A percentile compares a stretch with the other conserved stretches of the same genome.
Conservation (phyloP, 2,888 invertebrate genomes). For the Uropetala carovei region DNA sequence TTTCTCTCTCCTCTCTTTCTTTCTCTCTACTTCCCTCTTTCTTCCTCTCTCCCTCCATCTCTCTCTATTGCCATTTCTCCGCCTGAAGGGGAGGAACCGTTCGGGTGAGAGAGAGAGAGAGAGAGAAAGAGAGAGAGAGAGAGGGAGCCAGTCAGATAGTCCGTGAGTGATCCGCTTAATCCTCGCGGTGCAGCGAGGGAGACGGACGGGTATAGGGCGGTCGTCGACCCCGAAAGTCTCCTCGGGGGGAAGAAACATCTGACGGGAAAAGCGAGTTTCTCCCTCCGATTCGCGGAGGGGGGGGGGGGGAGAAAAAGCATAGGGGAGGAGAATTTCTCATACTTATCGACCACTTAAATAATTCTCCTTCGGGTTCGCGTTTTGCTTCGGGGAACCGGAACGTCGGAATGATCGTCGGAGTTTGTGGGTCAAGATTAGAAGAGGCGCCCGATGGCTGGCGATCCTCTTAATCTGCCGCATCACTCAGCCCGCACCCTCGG, state of each 20-base stretch:
- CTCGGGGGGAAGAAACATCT: neutral
- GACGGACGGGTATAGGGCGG: too few relatives aligned
- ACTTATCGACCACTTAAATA: slow-evolving; percentile 39
- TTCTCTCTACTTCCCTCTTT: neutral
- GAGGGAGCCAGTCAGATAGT: too few relatives aligned
- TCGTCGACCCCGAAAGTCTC: neutral
- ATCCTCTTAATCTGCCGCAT: slow-evolving; percentile 15
- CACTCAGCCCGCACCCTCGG: neutral
- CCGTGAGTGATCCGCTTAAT: too few relatives aligned
- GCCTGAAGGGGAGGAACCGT: neutral
- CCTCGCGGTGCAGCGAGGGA: too few relatives aligned
- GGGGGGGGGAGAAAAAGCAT: too few relatives aligned
- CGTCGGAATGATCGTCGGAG: neutral
- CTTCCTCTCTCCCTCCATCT: neutral
- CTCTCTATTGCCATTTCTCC: neutral
- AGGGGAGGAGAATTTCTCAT: neutral
- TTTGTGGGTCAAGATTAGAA: slow-evolving; percentile 26
- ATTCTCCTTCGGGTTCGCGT: slow-evolving; percentile 4
- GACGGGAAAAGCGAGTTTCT: neutral
- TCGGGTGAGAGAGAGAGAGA: too few relatives aligned
- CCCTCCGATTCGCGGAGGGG: neutral
- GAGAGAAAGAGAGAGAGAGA: too few relatives aligned
- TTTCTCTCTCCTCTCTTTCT: neutral
- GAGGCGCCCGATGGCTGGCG: neutral
- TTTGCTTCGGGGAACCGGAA: neutral